phyloP scores from a whole-genome alignment of 2,888 invertebrate genomes.

The Tuta absoluta region DNA sequence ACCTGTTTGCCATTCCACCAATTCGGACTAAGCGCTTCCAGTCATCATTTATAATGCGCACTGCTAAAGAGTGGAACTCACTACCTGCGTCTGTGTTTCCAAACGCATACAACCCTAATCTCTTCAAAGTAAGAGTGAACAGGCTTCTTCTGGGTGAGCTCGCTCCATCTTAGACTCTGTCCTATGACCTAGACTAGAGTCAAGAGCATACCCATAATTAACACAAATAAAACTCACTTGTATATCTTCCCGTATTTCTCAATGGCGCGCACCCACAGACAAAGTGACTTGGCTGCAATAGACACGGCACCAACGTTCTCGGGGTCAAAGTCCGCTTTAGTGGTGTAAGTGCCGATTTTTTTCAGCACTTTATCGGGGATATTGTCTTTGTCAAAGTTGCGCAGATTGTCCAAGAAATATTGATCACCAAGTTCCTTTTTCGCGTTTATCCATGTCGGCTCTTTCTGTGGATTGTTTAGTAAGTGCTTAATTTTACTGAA shows the following conservation, averaged over 20 bases:
- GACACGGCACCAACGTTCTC: constrained; percentile 93
- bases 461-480: constrained; percentile 71
- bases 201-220: too few relatives aligned
- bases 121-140: too few relatives aligned
- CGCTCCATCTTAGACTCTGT: too few relatives aligned
- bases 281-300: constrained; percentile 91
- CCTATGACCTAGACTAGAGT: too few relatives aligned
- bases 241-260: constrained; percentile 95
- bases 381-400: constrained; percentile 94
- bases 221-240: constrained; percentile 81
- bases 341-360: constrained; percentile 89
- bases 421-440: constrained; percentile 92
- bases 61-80: too few relatives aligned
- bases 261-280: constrained; percentile 95
- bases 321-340: constrained; percentile 92
- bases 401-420: constrained; percentile 88
- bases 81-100: too few relatives aligned
- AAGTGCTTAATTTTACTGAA: background rate
- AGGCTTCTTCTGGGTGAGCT: too few relatives aligned
- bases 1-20: too few relatives aligned
- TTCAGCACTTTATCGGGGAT: constrained; percentile 90
- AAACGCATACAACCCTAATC: too few relatives aligned
- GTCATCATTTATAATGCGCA: too few relatives aligned
- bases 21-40: too few relatives aligned
- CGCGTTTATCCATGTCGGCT: constrained; percentile 93